Evolutionary conservation across 2,888 invertebrate species (phyloP), one percentile per base, ranked within the genome.

Genomic region (Pedicia rivosa): DNA sequence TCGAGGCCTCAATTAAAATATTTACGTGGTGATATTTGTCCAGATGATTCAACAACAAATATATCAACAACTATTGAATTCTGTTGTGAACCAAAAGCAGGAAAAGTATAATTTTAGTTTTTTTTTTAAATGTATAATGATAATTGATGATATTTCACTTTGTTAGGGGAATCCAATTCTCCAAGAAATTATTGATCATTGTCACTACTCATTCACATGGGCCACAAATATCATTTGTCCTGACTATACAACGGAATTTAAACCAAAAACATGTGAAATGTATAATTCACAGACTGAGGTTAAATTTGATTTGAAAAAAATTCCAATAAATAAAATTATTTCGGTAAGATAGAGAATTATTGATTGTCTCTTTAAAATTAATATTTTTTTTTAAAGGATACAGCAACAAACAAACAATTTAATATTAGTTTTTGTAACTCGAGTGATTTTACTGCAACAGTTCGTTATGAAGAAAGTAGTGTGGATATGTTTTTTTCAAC

Each of bases 141-240:
- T 19, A n/a, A 17, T 17, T 19, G n/a, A 13, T n/a, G n/a, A 25
- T 25, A n/a, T 36, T 5, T 17, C 16, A 30, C 14, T 32, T 14
- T 24, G 10, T 36, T 44, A 60, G 59, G 60, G 60, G 27, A 51
- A 47, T 31, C 61, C 62, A 15, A 52, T 55, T 41, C 46, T 62
- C 43, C 50, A 50, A 45, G 48, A 50, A 36, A 54, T 59, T 42
- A 48, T 47, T 30, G 53, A 59, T n/a, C n/a, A n/a, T 39, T 62
- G 61, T 44, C 48, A 55, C 44, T 61, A 57, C 45, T 47, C 47
- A 42, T 62, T 62, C 46, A 46, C 48, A 14, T 62, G 62, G 58
- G 48, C 52, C n/a, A 62, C 59, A 26, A 59, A 54, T 43, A 52
- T 59, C 38, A 54, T 62, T 46, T 62, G 61, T 42, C 55, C 56